A percentile compares a stretch with the other conserved stretches of the same genome.
These are phyloP conservation scores for Tipula unca DNA, from an alignment of 2,888 invertebrate genomes.

Conservation along the genomic window DNA sequence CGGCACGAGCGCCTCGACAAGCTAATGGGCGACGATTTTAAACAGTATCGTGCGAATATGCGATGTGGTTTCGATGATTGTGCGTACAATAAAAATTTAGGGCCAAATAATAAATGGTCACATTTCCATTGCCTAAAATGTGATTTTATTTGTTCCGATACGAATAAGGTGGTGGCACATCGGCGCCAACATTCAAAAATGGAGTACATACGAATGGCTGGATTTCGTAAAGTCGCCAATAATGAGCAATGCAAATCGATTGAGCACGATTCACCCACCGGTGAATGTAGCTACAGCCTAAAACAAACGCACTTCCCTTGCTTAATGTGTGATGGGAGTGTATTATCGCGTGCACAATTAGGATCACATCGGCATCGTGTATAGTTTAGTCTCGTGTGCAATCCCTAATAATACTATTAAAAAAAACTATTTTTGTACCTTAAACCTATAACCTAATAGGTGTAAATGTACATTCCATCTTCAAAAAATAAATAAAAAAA, in stretches of 20 bases:
- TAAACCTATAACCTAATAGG: background rate
- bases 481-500: background rate
- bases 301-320: conserved; percentile 93
- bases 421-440: background rate
- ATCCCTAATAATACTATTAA: background rate
- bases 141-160: conserved; percentile 91
- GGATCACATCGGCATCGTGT: conserved; percentile 58
- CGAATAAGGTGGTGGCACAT: conserved; percentile 93
- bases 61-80: conserved; percentile 79
- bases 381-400: background rate
- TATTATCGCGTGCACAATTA: conserved; percentile 88
- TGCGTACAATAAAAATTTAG: conserved; percentile 68
- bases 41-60: conserved; percentile 85
- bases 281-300: conserved; percentile 78
- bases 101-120: conserved; percentile 72
- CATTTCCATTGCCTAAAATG: conserved; percentile 96
- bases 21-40: conserved; percentile 91
- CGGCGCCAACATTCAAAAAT: conserved; percentile 87
- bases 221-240: conserved; percentile 88
- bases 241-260: conserved; percentile 59
- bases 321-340: conserved; percentile 86
- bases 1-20: conserved; percentile 89
- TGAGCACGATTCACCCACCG: conserved; percentile 9
- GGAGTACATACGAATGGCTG: conserved; percentile 87
- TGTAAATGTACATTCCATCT: background rate